Percentiles rank a stretch among this genome's conserved stretches.
phyloP scores from a whole-genome alignment of 2,797 vertebrate species.

The Chrysolophus pictus region DNA sequence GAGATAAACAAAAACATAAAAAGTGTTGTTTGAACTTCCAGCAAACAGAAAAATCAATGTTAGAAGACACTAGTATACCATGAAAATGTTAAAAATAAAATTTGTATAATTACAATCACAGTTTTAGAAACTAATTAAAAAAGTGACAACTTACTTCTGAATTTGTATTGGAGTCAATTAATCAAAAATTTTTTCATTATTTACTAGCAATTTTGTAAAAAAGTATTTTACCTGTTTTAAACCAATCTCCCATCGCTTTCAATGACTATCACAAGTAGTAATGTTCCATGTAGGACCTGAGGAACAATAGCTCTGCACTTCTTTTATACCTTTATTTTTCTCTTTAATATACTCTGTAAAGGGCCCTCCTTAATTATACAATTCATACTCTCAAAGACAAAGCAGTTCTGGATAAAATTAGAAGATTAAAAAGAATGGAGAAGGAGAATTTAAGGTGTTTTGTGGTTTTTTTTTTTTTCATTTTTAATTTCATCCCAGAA shows the following conservation, averaged over 20 bases:
- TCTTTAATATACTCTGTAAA: neutral
- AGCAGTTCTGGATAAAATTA: neutral
- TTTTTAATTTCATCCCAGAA: neutral
- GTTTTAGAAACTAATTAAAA: neutral
- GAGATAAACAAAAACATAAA: conserved; percentile 24
- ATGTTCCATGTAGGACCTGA: neutral
- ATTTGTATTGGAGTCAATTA: neutral
- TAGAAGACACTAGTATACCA: neutral
- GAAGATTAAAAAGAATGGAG: neutral
- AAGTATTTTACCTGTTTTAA: neutral
- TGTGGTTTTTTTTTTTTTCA: neutral
- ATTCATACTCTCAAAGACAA: neutral
- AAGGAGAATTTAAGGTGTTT: neutral
- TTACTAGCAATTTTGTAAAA: neutral
- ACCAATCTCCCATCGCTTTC: neutral
- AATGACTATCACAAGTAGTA: neutral
- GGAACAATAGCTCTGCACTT: neutral
- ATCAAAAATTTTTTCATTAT: neutral
- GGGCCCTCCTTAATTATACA: neutral
- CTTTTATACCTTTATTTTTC: neutral
- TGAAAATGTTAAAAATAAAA: conserved; percentile 3
- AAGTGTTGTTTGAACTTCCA: neutral
- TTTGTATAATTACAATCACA: neutral
- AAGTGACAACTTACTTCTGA: neutral
- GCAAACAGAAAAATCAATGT: neutral